These are phyloP conservation scores for Palythoa heliodiscus DNA, from an alignment of 92 coral and sea anemone genomes.

Conservation along the genomic window DNA sequence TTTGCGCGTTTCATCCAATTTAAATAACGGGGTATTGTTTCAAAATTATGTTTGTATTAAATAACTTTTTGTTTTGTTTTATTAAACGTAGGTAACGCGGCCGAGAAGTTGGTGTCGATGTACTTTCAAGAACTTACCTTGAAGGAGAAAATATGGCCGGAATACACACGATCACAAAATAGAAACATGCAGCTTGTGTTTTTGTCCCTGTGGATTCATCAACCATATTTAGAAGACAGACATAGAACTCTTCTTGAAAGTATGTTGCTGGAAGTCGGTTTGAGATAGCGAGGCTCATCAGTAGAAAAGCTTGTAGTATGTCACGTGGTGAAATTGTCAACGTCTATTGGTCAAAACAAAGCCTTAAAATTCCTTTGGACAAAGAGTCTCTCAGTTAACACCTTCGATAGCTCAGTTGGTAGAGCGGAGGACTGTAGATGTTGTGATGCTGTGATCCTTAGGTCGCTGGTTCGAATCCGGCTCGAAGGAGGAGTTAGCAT, in stretches of 20 bases:
- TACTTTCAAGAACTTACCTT: slow-evolving; percentile 74
- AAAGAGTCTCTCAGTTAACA: rapidly evolving
- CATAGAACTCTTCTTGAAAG: slow-evolving; percentile 73
- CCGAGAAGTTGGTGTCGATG: slow-evolving; percentile 70
- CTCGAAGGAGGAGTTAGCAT: slow-evolving; percentile 59
- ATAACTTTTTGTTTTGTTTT: not conserved
- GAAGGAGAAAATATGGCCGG: slow-evolving; percentile 79
- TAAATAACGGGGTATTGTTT: not conserved
- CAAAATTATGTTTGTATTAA: not conserved
- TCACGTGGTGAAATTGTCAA: not conserved
- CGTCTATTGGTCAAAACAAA: not conserved
- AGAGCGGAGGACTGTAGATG: slow-evolving; percentile 64
- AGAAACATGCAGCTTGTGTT: slow-evolving; percentile 79
- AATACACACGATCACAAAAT: slow-evolving; percentile 68
- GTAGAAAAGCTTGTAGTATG: no score
- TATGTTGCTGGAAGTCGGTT: slow-evolving; percentile 86
- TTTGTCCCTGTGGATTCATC: slow-evolving; percentile 90
- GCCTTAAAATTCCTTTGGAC: not conserved
- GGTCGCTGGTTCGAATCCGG: slow-evolving; percentile 85
- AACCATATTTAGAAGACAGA: slow-evolving; percentile 79
- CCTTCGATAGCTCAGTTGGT: slow-evolving; percentile 62
- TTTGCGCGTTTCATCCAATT: not conserved
- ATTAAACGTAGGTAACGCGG: slow-evolving; percentile 68
- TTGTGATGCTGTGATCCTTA: slow-evolving; percentile 44
- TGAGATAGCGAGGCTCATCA: slow-evolving; percentile 38